Percentiles rank a stretch among this genome's conserved stretches.
Evolutionary conservation across 2,888 invertebrate species (phyloP).

Genomic region (Cenopis cana): DNA sequence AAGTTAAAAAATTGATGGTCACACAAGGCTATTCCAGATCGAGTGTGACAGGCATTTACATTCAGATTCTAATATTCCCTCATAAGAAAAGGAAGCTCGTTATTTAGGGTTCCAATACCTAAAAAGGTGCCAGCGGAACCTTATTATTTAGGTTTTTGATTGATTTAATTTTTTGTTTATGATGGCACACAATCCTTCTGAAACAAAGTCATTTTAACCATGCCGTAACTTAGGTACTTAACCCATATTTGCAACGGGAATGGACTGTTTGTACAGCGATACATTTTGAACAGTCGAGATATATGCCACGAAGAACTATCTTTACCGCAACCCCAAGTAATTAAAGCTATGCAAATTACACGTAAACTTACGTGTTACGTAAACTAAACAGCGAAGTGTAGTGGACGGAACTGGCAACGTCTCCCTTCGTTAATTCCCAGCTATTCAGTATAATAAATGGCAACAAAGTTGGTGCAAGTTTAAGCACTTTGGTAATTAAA

Average conservation of each 20-base stretch:
- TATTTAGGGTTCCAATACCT: too few species aligned
- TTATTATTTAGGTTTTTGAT: too few species aligned
- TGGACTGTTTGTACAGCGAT: neutral
- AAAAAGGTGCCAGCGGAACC: too few species aligned
- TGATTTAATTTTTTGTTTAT: too few species aligned
- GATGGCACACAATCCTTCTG: too few species aligned
- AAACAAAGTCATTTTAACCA: too few species aligned
- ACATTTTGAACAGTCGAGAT: neutral
- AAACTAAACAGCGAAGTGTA: conserved; percentile 12
- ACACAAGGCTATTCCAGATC: too few species aligned
- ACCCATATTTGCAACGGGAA: neutral
- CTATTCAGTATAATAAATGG: conserved; percentile 59
- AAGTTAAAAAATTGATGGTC: too few species aligned
- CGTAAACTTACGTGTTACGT: conserved; percentile 28
- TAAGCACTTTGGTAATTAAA: conserved; percentile 55
- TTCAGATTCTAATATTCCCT: too few species aligned
- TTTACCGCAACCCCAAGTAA: neutral
- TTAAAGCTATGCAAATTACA: conserved; percentile 11
- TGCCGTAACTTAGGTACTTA: too few species aligned
- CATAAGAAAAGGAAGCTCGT: too few species aligned
- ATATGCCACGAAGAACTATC: conserved; percentile 6
- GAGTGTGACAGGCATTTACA: too few species aligned
- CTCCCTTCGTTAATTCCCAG: conserved; percentile 58
- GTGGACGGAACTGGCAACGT: conserved; percentile 27
- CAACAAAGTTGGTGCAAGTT: conserved; percentile 57